Evolutionary conservation across 2,888 invertebrate genomes (phyloP).

Genomic region (Pristionchus exspectatus): DNA sequence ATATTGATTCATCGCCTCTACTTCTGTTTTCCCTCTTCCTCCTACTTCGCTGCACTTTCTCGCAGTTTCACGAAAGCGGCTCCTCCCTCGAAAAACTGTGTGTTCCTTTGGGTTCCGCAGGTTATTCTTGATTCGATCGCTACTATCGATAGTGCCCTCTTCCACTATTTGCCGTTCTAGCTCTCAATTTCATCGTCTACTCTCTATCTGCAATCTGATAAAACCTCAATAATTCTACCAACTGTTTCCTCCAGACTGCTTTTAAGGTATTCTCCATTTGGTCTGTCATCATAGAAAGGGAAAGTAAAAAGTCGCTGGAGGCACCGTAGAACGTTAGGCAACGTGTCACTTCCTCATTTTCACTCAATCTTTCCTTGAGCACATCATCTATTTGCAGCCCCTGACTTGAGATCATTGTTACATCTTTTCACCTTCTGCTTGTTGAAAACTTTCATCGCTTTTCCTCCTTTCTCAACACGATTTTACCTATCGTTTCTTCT

Average conservation of each 20-base stretch:
- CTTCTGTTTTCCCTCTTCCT: constrained; percentile 17
- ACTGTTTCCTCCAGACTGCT: no score
- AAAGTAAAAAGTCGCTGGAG: no score
- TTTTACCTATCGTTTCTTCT: not conserved
- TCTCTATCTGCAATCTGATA: no score
- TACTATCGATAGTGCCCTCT: not conserved
- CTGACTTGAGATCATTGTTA: not conserved
- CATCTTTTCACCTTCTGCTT: not conserved
- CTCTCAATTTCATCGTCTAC: not conserved
- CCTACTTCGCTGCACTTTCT: not conserved
- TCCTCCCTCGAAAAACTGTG: not conserved
- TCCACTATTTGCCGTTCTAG: not conserved
- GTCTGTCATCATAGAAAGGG: no score
- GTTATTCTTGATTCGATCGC: not conserved
- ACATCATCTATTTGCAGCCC: not conserved
- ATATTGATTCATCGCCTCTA: constrained; percentile 20
- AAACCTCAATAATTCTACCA: no score
- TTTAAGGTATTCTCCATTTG: no score
- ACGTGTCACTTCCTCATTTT: no score
- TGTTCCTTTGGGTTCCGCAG: not conserved
- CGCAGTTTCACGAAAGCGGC: not conserved
- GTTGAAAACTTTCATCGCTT: not conserved
- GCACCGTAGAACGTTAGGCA: no score
- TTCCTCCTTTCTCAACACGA: not conserved
- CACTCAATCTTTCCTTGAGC: no score